Base-by-base conservation (phyloP, 2,797 vertebrate species). In the Carduelis carduelis region DNA sequence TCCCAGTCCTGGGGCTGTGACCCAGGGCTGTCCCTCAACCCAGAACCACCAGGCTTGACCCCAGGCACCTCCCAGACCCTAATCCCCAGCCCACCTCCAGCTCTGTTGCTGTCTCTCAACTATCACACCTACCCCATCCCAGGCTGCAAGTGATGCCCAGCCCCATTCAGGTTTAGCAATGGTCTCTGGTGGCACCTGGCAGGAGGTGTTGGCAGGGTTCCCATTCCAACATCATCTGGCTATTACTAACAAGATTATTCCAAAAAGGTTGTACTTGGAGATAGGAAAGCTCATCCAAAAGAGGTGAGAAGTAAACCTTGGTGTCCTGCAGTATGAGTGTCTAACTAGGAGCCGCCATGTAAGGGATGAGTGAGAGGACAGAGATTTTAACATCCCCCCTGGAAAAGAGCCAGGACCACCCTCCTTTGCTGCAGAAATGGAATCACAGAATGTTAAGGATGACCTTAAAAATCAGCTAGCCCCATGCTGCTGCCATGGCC, bases 401-500 rank as follows among this genome's bases (percentile, higher is more conserved):
- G 23, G 4, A 78, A 19, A 57, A 49, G 57, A 90, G n/a, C 7
- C 59, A 87, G 26, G 83, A 70, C 8, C 3, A 0, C 2, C 3
- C 23, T 66, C 15, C 6, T 32, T 76, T 65, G 18, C 32, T 3
- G 1, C 14, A 89, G 57, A 70, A 70, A 50, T 13, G 16, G 12
- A 77, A 41, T 47, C 34, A 57, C 30, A 70, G 37, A 44, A 44
- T 8, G 4, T 15, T 50, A 44, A 39, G 10, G 8, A 11, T 27
- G 9, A 34, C 21, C 6, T 34, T 46, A 20, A 46, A 57, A 21
- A 32, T 14, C 21, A 23, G 20, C 23, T 32, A 52, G 12, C 16
- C 18, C 14, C 24, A 70, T 3, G 2, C 5, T 6, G 0, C 3
- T 50, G 37, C 16, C 37, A n/a, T 2, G 5, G 24, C 6, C 0